Evolutionary conservation across 2,888 invertebrate species (phyloP), one percentile per base, ranked within the genome.

Genomic region (Lumbricus terrestris): DNA sequence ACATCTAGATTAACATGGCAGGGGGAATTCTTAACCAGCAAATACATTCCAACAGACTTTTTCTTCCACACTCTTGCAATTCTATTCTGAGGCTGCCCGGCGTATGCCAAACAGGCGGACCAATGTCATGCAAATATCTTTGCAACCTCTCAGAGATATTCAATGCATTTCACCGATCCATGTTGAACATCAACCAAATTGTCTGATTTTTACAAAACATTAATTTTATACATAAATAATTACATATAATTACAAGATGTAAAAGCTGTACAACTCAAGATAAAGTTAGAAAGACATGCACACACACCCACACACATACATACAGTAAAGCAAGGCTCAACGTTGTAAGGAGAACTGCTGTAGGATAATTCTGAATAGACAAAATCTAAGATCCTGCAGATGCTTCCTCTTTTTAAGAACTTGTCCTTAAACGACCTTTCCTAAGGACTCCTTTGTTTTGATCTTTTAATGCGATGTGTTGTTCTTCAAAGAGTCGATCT

Each of bases 401-500:
- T n/a, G 69, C n/a, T n/a, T 69, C 69, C n/a, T 69, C 69, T n/a
- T 69, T 69, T n/a, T n/a, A 69, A 69, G 69, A 69, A 69, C 69
- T n/a, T n/a, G n/a, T 69, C n/a, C 69, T 69, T n/a, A 69, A n/a
- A 69, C 29, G 69, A 69, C 29, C 23, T 69, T 69, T 69, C 69
- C 69, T 69, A 69, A 69, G n/a, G 69, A 69, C 69, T 69, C n/a
- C 69, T n/a, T n/a, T 13, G 29, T 54, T 54, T 54, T 29, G 4
- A 23, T 11, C 3, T 18, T 47, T 18, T 40, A 13, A 6, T 20
- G 47, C 23, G n/a, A n/a, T 11, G 69, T 69, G 47, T 47, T 13
- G 69, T 69, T n/a, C 8, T n/a, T 69, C 29, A 69, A 69, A 69
- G n/a, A n/a, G 69, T 69, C 69, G 11, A 69, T 69, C 69, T 11